These are phyloP conservation scores for Corythornis leucogaster DNA, from an alignment of 2,797 vertebrate species.

Conservation along the genomic window DNA sequence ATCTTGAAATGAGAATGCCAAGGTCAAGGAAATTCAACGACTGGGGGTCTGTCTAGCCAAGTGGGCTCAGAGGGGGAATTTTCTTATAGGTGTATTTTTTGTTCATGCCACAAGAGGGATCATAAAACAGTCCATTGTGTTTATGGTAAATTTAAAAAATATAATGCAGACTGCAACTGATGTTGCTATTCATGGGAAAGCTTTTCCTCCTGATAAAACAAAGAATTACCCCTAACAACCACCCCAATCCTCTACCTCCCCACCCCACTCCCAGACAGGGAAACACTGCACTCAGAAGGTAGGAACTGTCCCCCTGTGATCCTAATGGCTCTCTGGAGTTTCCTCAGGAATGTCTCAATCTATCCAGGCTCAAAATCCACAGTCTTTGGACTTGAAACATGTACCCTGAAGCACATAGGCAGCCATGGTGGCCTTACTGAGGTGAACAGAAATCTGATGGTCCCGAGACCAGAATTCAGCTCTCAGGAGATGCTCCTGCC, in stretches of 20 bases:
- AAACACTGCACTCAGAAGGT: not conserved
- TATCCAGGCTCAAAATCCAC: not conserved
- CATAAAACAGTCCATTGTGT: constrained; percentile 61
- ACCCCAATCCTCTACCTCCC: not conserved
- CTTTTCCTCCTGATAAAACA: not conserved
- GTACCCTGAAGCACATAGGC: not conserved
- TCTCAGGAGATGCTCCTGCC: not conserved
- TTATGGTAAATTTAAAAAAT: constrained; percentile 44
- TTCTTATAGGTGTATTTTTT: constrained; percentile 48
- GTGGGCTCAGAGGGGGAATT: constrained; percentile 9
- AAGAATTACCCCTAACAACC: not conserved
- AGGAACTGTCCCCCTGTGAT: not conserved
- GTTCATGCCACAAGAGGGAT: constrained; percentile 60
- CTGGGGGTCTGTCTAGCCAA: constrained; percentile 56
- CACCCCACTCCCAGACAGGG: not conserved
- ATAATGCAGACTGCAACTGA: constrained; percentile 12
- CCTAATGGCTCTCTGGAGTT: not conserved
- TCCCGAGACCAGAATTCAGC: not conserved
- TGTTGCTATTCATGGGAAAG: constrained; percentile 32
- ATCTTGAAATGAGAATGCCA: constrained; percentile 13
- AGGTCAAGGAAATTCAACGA: constrained; percentile 40
- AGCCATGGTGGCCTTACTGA: not conserved
- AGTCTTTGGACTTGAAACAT: not conserved
- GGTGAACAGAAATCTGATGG: not conserved
- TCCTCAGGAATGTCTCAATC: not conserved